Conservation (phyloP, 2,113 vertebrate genomes). For the Glareola pratincola region DNA sequence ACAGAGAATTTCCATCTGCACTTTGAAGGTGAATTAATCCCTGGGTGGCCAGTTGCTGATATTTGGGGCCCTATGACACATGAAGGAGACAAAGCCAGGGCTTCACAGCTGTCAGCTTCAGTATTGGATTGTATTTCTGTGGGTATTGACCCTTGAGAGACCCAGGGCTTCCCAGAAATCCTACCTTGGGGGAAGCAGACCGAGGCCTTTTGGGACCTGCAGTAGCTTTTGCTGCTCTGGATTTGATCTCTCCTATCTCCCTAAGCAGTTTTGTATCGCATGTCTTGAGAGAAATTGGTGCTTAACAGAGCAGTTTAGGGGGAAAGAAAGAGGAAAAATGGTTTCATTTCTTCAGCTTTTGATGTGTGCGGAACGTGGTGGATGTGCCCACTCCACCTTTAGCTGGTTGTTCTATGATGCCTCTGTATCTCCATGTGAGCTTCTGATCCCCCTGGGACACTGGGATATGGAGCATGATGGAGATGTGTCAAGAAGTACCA, state of each 20-base stretch:
- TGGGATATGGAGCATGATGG: neutral
- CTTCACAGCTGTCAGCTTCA: neutral
- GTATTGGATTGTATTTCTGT: neutral
- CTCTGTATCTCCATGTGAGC: neutral
- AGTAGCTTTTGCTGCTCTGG: neutral
- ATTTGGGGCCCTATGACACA: neutral
- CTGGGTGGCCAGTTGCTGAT: neutral
- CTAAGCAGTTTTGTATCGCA: neutral
- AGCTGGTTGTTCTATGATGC: neutral
- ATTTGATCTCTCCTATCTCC: neutral
- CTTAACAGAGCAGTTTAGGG: neutral
- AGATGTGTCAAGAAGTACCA: neutral
- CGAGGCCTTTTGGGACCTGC: neutral
- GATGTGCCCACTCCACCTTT: neutral
- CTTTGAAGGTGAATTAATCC: slow-evolving; percentile 49
- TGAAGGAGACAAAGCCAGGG: slow-evolving; percentile 21
- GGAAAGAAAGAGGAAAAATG: neutral
- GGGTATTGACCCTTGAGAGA: neutral
- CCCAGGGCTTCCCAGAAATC: neutral
- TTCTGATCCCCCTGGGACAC: neutral
- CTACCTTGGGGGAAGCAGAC: neutral
- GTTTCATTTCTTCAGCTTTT: neutral
- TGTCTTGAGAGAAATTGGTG: neutral
- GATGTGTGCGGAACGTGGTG: neutral
- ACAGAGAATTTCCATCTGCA: slow-evolving; percentile 3